Evolutionary conservation across 2,797 vertebrate species (phyloP).

Genomic region (Peromyscus attwateri): DNA sequence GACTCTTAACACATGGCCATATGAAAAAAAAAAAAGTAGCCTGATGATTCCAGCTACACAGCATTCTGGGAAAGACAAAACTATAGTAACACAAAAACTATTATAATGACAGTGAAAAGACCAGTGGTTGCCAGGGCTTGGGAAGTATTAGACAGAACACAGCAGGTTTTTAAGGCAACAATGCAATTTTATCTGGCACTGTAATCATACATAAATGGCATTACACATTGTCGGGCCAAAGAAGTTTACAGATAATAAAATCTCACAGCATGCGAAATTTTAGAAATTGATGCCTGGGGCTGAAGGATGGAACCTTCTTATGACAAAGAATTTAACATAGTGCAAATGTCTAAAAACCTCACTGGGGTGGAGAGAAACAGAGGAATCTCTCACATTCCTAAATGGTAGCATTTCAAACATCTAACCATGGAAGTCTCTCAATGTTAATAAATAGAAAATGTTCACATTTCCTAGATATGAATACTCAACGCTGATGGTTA

Average conservation of each 20-base stretch:
- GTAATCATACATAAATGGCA: neutral
- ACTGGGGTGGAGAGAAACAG: neutral
- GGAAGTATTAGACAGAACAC: neutral
- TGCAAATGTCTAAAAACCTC: neutral
- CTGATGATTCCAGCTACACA: neutral
- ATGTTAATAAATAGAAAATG: neutral
- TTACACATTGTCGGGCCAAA: neutral
- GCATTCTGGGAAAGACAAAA: slow-evolving; percentile 30
- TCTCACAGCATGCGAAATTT: neutral
- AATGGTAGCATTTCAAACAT: slow-evolving; percentile 30
- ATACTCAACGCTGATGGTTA: slow-evolving; percentile 4
- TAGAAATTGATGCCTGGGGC: neutral
- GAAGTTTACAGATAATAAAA: slow-evolving; percentile 19
- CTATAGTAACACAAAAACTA: neutral
- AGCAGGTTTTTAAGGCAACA: neutral
- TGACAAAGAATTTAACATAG: neutral
- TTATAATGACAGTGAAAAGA: neutral
- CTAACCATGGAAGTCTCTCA: neutral
- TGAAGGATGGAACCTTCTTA: neutral
- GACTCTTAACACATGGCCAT: neutral
- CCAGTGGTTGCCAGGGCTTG: neutral
- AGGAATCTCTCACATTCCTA: neutral
- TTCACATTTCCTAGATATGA: neutral
- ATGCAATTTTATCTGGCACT: neutral
- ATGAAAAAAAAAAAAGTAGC: neutral